Conservation (phyloP, 2,888 invertebrate species). For the Bombylius major region DNA sequence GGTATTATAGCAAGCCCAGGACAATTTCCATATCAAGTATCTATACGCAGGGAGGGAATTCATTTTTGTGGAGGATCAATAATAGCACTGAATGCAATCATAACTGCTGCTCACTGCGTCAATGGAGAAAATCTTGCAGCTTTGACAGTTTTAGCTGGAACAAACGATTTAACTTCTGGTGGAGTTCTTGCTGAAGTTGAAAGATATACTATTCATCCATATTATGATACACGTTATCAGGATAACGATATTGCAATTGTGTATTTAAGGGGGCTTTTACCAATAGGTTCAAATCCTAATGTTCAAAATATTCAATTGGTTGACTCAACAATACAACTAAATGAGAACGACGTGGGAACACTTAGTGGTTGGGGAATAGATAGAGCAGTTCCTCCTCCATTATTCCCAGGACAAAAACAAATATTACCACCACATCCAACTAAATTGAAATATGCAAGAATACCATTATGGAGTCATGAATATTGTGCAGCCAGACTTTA, state of each 20-base stretch:
- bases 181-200: slow-evolving; percentile 21
- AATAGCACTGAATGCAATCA: slow-evolving; percentile 24
- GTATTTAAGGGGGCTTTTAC: slow-evolving; percentile 19
- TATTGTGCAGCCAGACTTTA: background rate
- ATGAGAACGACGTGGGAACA: slow-evolving; percentile 29
- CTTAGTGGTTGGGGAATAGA: slow-evolving; percentile 29
- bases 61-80: slow-evolving; percentile 35
- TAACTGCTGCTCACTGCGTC: slow-evolving; percentile 37
- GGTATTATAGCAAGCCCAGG: slow-evolving; percentile 30
- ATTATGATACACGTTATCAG: slow-evolving; percentile 27
- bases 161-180: slow-evolving; percentile 22
- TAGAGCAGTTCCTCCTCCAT: background rate
- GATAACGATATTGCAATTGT: slow-evolving; percentile 32
- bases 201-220: slow-evolving; percentile 29
- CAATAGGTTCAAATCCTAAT: slow-evolving; percentile 15
- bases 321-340: slow-evolving; percentile 19
- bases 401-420: no score
- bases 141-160: slow-evolving; percentile 28
- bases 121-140: slow-evolving; percentile 21
- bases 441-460: no score
- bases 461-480: no score
- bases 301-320: slow-evolving; percentile 25
- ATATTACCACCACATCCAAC: no score
- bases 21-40: slow-evolving; percentile 37
- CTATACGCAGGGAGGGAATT: slow-evolving; percentile 28